Base-by-base conservation (phyloP, 2,888 invertebrate genomes). In the Polia nebulosa region DNA sequence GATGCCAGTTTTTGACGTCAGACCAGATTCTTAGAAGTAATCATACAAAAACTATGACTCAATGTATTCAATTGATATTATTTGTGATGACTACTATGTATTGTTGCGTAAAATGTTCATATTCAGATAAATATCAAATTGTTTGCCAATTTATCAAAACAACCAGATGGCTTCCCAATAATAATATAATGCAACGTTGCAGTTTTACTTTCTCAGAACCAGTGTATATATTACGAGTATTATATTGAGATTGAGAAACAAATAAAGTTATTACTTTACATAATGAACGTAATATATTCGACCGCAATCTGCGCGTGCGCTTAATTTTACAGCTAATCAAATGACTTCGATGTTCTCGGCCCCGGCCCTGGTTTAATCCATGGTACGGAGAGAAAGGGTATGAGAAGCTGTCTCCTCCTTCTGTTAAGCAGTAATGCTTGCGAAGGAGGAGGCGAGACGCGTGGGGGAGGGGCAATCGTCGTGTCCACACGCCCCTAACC, bases 1-100 rank as follows among this genome's bases (percentile, higher is more conserved):
- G 61, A 22, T 62, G 41, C 25, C n/a, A 44, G 11, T 6, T 22
- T 59, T 7, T 59, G 41, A 72, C 41, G 41, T 36, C 62, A 72
- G 15, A 51, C 2, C 32, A 49, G 0, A 36, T 58, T 58, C 59
- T 13, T 29, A 72, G 49, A 51, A 72, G 51, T 45, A 22, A 11
- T 6, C 20, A 41, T 3, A n/a, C 32, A 27, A 59, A 22, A 1
- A 20, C 15, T 22, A 22, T 72, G 69, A 51, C 51, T 72, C 61
- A 72, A 29, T n/a, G 1, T 22, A 22, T 32, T 49, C 13, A 20
- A 11, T 5, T 36, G 17, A 39, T 29, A 13, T 11, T 17, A 25
- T 45, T 2, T 2, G 4, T 17, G 13, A 39, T n/a, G 34, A 61
- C 4, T 11, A 27, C 27, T 15, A 25, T 27, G 20, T 41, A 17